Conservation (phyloP, 2,888 invertebrate species). For the Eupithecia exiguata region DNA sequence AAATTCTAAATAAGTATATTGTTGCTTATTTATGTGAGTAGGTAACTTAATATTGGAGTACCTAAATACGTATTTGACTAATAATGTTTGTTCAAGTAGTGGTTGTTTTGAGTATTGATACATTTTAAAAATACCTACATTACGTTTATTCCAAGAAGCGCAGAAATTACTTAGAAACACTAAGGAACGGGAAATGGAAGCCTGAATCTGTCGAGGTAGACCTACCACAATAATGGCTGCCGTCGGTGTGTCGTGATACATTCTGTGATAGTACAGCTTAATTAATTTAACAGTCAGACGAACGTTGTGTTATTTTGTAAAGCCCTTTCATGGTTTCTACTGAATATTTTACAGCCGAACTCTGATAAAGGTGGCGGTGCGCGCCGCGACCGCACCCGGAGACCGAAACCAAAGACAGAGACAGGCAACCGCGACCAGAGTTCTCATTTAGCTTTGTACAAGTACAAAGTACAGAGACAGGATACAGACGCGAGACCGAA, state of each 20-base stretch:
- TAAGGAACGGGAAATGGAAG: background rate
- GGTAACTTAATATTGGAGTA: too few relatives aligned
- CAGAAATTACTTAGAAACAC: background rate
- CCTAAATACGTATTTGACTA: too few relatives aligned
- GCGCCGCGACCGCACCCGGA: too few relatives aligned
- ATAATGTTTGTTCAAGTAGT: background rate
- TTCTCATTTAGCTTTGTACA: too few relatives aligned
- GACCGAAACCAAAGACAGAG: too few relatives aligned
- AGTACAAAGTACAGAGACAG: too few relatives aligned
- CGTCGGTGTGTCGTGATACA: conserved; percentile 57
- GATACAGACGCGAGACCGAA: too few relatives aligned
- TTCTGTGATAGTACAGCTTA: conserved; percentile 71
- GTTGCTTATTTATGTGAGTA: background rate
- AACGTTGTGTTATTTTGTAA: conserved; percentile 57
- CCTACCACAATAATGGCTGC: conserved; percentile 51
- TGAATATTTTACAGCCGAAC: background rate
- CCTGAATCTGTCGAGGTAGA: conserved; percentile 22
- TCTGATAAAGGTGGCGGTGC: too few relatives aligned
- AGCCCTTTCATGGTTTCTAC: background rate
- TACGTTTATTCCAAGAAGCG: background rate
- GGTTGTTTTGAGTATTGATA: background rate
- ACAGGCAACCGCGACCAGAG: too few relatives aligned
- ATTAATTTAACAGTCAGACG: conserved; percentile 71
- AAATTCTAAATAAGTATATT: background rate
- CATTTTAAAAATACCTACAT: background rate